Conservation (phyloP, 2,113 vertebrate genomes). For the Oryzias curvinotus region DNA sequence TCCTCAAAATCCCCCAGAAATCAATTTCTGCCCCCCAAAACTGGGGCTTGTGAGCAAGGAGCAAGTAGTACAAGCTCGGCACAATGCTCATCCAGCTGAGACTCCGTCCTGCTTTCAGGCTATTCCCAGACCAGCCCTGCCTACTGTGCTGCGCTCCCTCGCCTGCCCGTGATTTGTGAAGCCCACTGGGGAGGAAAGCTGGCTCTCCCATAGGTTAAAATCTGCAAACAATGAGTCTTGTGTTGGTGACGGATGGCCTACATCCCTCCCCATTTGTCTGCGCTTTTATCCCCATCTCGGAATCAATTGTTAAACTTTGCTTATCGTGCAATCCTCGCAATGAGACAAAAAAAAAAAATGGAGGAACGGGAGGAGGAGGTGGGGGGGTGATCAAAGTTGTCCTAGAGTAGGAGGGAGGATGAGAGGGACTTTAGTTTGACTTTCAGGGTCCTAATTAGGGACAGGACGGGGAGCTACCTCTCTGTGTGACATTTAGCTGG, state of each 20-base stretch:
- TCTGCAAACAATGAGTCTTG: conserved; percentile 77
- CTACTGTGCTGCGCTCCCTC: conserved; percentile 53
- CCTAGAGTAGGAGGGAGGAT: conserved; percentile 58
- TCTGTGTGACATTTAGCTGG: conserved; percentile 69
- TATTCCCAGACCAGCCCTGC: conserved; percentile 67
- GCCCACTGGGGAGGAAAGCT: conserved; percentile 68
- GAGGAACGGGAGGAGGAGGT: conserved; percentile 14
- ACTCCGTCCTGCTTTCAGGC: conserved; percentile 57
- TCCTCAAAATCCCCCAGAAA: conserved; percentile 15
- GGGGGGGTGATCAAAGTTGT: conserved; percentile 62
- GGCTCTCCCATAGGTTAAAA: conserved; percentile 78
- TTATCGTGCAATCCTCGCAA: conserved; percentile 60
- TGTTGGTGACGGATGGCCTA: conserved; percentile 78
- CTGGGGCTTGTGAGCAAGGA: conserved; percentile 47
- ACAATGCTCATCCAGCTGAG: conserved; percentile 68
- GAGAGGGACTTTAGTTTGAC: conserved; percentile 71
- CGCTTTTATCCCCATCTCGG: conserved; percentile 70
- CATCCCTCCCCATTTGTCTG: conserved; percentile 78
- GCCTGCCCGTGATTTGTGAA: conserved; percentile 77
- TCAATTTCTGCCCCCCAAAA: conserved; percentile 47
- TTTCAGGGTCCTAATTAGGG: conserved; percentile 72
- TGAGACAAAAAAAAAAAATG: not conserved
- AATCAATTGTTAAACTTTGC: conserved; percentile 78
- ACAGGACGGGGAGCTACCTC: conserved; percentile 73
- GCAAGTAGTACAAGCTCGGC: conserved; percentile 62